phyloP scores from a whole-genome alignment of 2,888 invertebrate genomes.

The Drosophila glabriapex region DNA sequence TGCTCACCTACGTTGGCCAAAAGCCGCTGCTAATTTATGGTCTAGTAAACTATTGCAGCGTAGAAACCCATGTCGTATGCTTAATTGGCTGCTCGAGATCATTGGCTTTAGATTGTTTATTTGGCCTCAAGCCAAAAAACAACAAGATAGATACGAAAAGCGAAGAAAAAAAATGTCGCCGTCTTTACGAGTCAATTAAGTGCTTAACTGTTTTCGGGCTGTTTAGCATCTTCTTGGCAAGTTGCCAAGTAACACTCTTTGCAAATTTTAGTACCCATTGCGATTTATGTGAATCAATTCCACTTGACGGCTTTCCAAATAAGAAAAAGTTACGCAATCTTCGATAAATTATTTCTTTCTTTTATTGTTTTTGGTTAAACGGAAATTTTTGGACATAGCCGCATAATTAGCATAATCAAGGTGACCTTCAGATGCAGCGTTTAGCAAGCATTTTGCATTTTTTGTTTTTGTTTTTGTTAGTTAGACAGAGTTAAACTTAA shows the following conservation, averaged over 20 bases:
- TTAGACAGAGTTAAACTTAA: slow-evolving; percentile 31
- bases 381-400: background rate
- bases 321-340: slow-evolving; percentile 28
- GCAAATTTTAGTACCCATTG: slow-evolving; percentile 9
- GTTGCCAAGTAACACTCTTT: slow-evolving; percentile 20
- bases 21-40: slow-evolving; percentile 47
- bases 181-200: slow-evolving; percentile 62
- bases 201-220: slow-evolving; percentile 41
- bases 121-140: slow-evolving; percentile 58
- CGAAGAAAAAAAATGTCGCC: slow-evolving; percentile 8
- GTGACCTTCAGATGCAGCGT: slow-evolving; percentile 56
- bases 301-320: slow-evolving; percentile 3
- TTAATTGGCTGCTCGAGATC: slow-evolving; percentile 62
- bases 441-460: slow-evolving; percentile 10
- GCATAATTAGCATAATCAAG: slow-evolving; percentile 48
- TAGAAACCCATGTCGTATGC: slow-evolving; percentile 25
- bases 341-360: background rate
- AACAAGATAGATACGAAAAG: background rate
- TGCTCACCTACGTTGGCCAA: slow-evolving; percentile 29
- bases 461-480: slow-evolving; percentile 1
- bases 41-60: slow-evolving; percentile 34
- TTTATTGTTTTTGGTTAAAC: background rate
- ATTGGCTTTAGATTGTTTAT: slow-evolving; percentile 44
- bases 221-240: slow-evolving; percentile 59
- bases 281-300: slow-evolving; percentile 28